These are phyloP conservation scores for Orthonychiurus folsomi DNA, from an alignment of 2,888 invertebrate genomes.

Conservation along the genomic window DNA sequence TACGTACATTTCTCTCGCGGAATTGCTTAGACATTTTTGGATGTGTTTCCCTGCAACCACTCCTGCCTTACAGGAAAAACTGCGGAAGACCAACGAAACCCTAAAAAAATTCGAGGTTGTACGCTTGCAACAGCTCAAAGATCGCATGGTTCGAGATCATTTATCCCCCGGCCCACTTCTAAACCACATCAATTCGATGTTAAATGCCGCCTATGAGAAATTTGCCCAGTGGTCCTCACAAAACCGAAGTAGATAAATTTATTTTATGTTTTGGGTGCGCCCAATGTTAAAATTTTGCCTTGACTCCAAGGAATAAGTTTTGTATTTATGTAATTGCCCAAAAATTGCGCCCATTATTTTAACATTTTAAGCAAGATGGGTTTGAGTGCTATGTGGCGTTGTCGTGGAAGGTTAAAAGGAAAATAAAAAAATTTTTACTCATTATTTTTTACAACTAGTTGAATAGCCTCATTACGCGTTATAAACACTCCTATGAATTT, in stretches of 20 bases:
- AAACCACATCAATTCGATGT: conserved; percentile 26
- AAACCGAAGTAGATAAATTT: neutral
- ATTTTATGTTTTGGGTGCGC: too few species aligned
- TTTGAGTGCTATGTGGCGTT: too few species aligned
- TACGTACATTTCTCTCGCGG: conserved; percentile 75
- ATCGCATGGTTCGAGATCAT: conserved; percentile 32
- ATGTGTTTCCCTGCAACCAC: conserved; percentile 74
- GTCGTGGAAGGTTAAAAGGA: too few species aligned
- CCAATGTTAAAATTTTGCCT: too few species aligned
- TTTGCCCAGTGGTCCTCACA: conserved; percentile 13
- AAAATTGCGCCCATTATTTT: too few species aligned
- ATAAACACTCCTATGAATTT: too few species aligned
- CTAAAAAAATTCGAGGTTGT: conserved; percentile 77
- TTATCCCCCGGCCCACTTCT: conserved; percentile 25
- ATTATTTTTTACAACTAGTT: too few species aligned
- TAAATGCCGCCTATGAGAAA: conserved; percentile 30
- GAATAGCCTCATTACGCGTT: too few species aligned
- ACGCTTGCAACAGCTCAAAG: conserved; percentile 51
- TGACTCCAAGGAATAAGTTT: too few species aligned
- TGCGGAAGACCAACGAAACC: conserved; percentile 80
- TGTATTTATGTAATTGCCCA: too few species aligned
- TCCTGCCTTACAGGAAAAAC: conserved; percentile 64
- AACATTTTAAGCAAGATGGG: too few species aligned
- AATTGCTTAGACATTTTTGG: conserved; percentile 91
- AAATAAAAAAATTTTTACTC: too few species aligned